Evolutionary conservation across 2,888 invertebrate species (phyloP), one percentile per base, ranked within the genome.

Genomic region (Lithophane leautieri): DNA sequence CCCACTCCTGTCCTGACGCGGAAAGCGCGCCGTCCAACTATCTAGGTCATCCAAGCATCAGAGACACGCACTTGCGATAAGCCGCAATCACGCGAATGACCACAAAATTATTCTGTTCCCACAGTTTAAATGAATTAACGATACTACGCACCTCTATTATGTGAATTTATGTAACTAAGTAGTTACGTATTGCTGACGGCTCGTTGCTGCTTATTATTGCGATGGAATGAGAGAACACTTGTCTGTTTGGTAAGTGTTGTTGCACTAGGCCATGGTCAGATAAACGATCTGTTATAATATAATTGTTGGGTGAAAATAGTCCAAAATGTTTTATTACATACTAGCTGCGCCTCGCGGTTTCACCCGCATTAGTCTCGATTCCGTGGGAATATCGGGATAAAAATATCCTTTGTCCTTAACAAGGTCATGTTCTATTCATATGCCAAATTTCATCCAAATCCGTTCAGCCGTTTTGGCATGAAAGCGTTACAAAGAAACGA

Each of bases 111-210:
- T 88, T 78, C 70, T 82, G 86, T 88, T 89, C 85, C 84, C 88
- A 89, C 85, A 89, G 86, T 84, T 87, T 86, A 81, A 88, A 86
- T 81, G 72, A 86, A 86, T 90, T 86, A 84, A 74, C 79, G 78
- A 67, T 79, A 81, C 69, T 80, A 79, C 72, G 54, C 70, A 81
- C 76, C 54, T 85, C 44, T 76, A 71, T 82, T 80, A 76, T 82
- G 54, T 58, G 71, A 47, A 22, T 75, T 86, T 87, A 86, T 82
- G 67, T 86, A 88, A 88, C 70, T 78, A 56, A 73, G 40, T 71
- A 70, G 80, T 86, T 88, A 84, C 76, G 80, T 86, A 61, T 77
- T 56, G 34, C 60, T 73, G 42, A 58, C 52, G 68, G 60, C 58
- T 79, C n/a, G 58, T 63, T 69, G 28, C 50, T 81, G n/a, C 66